Conservation (phyloP, 2,113 vertebrate genomes). For the Erpornis zantholeuca region DNA sequence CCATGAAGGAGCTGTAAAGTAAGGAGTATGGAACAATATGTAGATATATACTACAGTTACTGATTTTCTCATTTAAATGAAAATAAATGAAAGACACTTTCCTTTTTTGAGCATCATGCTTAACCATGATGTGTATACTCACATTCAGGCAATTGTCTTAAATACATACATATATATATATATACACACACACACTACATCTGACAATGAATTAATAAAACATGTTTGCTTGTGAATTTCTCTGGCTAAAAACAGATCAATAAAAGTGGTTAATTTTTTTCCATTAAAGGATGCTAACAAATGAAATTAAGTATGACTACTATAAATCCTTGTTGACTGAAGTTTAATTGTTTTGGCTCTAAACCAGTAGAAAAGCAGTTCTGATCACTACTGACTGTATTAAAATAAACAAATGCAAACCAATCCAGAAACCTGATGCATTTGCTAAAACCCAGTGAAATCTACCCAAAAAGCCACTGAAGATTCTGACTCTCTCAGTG, state of each 20-base stretch:
- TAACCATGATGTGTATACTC: background rate
- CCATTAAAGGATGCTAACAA: background rate
- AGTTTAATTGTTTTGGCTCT: background rate
- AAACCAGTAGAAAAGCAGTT: background rate
- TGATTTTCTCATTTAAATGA: background rate
- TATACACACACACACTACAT: background rate
- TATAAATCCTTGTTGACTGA: background rate
- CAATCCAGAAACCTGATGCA: background rate
- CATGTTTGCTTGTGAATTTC: background rate
- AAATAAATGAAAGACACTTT: background rate
- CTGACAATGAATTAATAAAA: background rate
- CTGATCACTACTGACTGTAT: background rate
- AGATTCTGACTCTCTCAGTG: background rate
- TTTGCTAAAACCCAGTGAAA: background rate
- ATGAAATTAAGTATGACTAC: background rate
- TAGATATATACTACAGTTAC: background rate
- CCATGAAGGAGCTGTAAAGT: background rate
- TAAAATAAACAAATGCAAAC: background rate
- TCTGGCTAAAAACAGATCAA: background rate
- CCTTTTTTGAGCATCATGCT: constrained; percentile 25
- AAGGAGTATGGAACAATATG: background rate
- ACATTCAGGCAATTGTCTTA: constrained; percentile 30
- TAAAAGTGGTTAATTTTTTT: background rate
- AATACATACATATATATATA: background rate
- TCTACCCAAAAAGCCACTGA: background rate